Evolutionary conservation across 2,797 vertebrate genomes (phyloP).

Genomic region (Chaetodon trifasciatus): DNA sequence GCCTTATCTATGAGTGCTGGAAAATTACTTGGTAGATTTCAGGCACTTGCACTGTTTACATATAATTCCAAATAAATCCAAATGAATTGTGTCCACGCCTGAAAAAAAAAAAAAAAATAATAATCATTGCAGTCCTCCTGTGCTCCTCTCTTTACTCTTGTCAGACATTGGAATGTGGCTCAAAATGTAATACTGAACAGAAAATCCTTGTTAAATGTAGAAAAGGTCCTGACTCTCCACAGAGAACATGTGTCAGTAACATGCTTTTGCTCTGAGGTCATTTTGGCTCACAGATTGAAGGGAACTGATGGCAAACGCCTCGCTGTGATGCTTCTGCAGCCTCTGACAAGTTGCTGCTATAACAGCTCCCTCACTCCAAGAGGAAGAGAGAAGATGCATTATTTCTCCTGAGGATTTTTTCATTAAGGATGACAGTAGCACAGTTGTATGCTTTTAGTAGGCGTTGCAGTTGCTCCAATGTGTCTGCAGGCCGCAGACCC

Average conservation of each 20-base stretch:
- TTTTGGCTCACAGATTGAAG: slow-evolving; percentile 64
- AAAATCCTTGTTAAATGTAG: slow-evolving; percentile 30
- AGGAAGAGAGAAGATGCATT: slow-evolving; percentile 60
- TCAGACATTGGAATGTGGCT: neutral
- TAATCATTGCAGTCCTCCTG: neutral
- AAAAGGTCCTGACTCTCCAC: slow-evolving; percentile 37
- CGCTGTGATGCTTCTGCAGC: slow-evolving; percentile 59
- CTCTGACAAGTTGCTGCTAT: slow-evolving; percentile 63
- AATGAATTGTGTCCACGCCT: slow-evolving; percentile 2
- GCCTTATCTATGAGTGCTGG: slow-evolving; percentile 21
- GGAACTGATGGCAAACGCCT: slow-evolving; percentile 66
- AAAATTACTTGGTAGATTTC: slow-evolving; percentile 36
- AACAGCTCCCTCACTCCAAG: slow-evolving; percentile 60
- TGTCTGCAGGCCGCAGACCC: slow-evolving; percentile 72
- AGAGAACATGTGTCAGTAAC: slow-evolving; percentile 66
- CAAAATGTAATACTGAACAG: slow-evolving; percentile 7
- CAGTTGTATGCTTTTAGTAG: slow-evolving; percentile 60
- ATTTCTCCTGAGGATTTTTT: slow-evolving; percentile 75
- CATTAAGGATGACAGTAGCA: slow-evolving; percentile 71
- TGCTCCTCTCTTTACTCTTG: neutral
- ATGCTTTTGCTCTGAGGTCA: slow-evolving; percentile 68
- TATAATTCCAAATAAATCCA: slow-evolving; percentile 37
- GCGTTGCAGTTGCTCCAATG: slow-evolving; percentile 59
- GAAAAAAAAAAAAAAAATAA: neutral
- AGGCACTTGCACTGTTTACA: slow-evolving; percentile 23